Evolutionary conservation across 2,888 invertebrate genomes (phyloP).

Genomic region (Nemotelus nigrinus): DNA sequence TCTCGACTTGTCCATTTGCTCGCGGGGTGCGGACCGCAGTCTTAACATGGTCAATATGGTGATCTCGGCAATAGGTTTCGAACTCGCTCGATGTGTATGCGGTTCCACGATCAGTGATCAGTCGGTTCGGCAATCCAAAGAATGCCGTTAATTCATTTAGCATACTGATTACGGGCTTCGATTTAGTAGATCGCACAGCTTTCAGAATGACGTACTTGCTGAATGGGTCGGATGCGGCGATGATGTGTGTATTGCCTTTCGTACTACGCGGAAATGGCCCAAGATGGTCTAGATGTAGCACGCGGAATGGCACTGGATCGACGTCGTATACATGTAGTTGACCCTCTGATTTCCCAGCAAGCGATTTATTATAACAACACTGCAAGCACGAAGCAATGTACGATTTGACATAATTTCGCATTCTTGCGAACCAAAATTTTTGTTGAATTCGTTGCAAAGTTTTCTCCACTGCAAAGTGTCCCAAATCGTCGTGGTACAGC

Average conservation of each 20-base stretch:
- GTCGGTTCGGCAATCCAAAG: slow-evolving; percentile 53
- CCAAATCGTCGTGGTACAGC: slow-evolving; percentile 47
- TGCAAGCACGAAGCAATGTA: slow-evolving; percentile 46
- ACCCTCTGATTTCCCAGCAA: slow-evolving; percentile 24
- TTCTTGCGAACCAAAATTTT: slow-evolving; percentile 52
- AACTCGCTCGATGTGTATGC: slow-evolving; percentile 54
- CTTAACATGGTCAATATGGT: slow-evolving; percentile 25
- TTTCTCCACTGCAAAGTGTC: slow-evolving; percentile 50
- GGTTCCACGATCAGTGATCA: slow-evolving; percentile 42
- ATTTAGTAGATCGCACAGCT: slow-evolving; percentile 49
- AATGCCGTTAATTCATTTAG: slow-evolving; percentile 46
- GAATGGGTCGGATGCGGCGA: slow-evolving; percentile 45
- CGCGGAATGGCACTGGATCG: neutral
- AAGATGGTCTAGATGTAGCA: slow-evolving; percentile 17
- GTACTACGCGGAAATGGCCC: slow-evolving; percentile 42
- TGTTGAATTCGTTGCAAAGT: slow-evolving; percentile 44
- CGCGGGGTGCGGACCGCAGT: slow-evolving; percentile 3
- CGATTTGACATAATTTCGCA: slow-evolving; percentile 44
- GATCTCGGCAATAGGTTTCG: slow-evolving; percentile 50
- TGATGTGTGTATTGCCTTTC: slow-evolving; percentile 22
- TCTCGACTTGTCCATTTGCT: neutral
- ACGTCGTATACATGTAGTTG: neutral
- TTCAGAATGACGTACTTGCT: slow-evolving; percentile 33
- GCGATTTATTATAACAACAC: slow-evolving; percentile 45
- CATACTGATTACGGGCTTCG: slow-evolving; percentile 6